A percentile compares a stretch with the other conserved stretches of the same genome.
Evolutionary conservation across 2,888 invertebrate genomes (phyloP).

Genomic region (Drosophila multiciliata): DNA sequence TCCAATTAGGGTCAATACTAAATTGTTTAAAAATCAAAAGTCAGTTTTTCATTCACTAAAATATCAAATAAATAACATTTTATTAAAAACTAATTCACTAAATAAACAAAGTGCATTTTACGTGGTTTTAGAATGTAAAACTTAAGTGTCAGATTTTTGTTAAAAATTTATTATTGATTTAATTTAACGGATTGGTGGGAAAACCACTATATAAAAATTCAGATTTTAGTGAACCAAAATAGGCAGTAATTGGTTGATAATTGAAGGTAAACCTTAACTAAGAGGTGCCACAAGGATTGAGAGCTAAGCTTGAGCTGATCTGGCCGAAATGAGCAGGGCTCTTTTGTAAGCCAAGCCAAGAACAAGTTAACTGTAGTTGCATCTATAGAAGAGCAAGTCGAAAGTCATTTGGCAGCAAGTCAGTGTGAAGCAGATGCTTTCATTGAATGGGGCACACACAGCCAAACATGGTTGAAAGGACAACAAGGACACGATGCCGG

Average conservation of each 20-base stretch:
- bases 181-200: not conserved
- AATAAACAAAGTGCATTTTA: not conserved
- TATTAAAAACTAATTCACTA: too few relatives aligned
- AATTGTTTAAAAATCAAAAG: not conserved
- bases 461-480: slow-evolving; percentile 6
- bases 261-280: not conserved
- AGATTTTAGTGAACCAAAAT: not conserved
- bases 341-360: slow-evolving; percentile 13
- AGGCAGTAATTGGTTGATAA: not conserved
- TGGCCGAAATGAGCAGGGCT: not conserved
- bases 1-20: not conserved
- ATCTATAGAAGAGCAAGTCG: slow-evolving; percentile 28
- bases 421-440: slow-evolving; percentile 14
- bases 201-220: not conserved
- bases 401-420: slow-evolving; percentile 41
- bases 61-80: not conserved
- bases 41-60: not conserved
- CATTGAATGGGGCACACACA: slow-evolving; percentile 13
- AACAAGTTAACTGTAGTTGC: slow-evolving; percentile 28
- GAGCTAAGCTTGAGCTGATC: slow-evolving; percentile 8
- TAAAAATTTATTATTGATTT: not conserved
- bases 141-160: not conserved
- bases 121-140: not conserved
- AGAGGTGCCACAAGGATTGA: not conserved
- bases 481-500: slow-evolving; percentile 14